phyloP scores from a whole-genome alignment of 2,888 invertebrate species.

The Caenorhabditis macrosperma region DNA sequence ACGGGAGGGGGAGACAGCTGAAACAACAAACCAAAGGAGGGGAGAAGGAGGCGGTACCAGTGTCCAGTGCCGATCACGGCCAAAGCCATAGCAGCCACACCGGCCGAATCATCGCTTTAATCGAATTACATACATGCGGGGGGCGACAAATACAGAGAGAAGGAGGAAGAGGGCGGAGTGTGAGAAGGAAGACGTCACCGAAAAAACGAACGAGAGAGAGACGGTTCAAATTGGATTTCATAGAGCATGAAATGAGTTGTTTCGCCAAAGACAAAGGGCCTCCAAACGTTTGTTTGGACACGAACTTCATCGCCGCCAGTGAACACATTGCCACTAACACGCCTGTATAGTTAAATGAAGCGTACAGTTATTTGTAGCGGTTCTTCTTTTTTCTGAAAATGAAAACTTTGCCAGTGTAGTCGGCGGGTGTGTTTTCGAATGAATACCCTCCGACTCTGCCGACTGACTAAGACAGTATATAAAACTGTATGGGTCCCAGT shows the following conservation, averaged over 20 bases:
- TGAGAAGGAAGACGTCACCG: constrained; percentile 4
- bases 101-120: constrained; percentile 49
- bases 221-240: constrained; percentile 5
- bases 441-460: not conserved
- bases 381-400: not conserved
- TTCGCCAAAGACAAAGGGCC: constrained; percentile 2
- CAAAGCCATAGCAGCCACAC: not conserved
- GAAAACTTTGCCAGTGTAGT: too few species aligned
- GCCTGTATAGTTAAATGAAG: constrained; percentile 53
- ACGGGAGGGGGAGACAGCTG: constrained; percentile 28
- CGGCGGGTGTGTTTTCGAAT: constrained; percentile 21
- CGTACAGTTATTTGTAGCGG: constrained; percentile 33
- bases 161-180: not conserved
- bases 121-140: constrained; percentile 49
- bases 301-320: not conserved
- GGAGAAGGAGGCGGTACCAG: not conserved
- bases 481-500: constrained; percentile 1
- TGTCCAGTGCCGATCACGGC: not conserved
- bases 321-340: not conserved
- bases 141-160: constrained; percentile 7
- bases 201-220: not conserved
- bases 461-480: too few species aligned
- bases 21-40: constrained; percentile 39
- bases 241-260: constrained; percentile 51
- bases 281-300: too few species aligned